Conservation (phyloP, 2,888 invertebrate species). For the Salpingus planirostris region DNA sequence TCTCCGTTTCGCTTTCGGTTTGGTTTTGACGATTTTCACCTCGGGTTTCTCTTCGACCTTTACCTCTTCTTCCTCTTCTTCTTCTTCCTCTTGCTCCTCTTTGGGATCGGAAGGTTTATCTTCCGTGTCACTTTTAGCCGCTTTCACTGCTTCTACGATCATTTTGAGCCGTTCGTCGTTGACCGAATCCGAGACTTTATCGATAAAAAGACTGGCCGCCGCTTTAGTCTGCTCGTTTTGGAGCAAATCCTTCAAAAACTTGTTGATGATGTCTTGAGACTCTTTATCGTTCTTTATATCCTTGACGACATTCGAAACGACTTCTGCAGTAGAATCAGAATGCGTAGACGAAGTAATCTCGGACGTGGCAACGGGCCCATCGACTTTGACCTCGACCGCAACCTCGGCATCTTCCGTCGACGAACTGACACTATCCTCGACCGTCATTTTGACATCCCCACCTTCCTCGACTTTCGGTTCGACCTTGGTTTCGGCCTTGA, state of each 20-base stretch:
- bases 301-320: no score
- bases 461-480: no score
- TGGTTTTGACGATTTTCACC: constrained; percentile 16
- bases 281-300: no score
- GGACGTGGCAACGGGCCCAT: no score
- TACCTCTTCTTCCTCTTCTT: constrained; percentile 6
- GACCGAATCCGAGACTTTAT: constrained; percentile 11
- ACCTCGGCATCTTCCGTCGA: no score
- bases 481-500: background rate
- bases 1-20: constrained; percentile 21
- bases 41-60: background rate
- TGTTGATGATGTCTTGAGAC: no score
- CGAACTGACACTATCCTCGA: no score
- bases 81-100: constrained; percentile 9
- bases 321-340: no score
- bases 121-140: constrained; percentile 33
- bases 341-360: no score
- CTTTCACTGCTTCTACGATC: constrained; percentile 9
- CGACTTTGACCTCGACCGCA: no score
- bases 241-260: constrained; percentile 9
- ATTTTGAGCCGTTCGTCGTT: constrained; percentile 10
- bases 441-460: no score
- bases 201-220: constrained; percentile 9
- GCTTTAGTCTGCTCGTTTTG: constrained; percentile 9
- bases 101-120: constrained; percentile 29